Percentiles rank a stretch among this genome's conserved stretches.
Conservation (phyloP, 2,797 vertebrate genomes). For the Myotis planiceps region DNA sequence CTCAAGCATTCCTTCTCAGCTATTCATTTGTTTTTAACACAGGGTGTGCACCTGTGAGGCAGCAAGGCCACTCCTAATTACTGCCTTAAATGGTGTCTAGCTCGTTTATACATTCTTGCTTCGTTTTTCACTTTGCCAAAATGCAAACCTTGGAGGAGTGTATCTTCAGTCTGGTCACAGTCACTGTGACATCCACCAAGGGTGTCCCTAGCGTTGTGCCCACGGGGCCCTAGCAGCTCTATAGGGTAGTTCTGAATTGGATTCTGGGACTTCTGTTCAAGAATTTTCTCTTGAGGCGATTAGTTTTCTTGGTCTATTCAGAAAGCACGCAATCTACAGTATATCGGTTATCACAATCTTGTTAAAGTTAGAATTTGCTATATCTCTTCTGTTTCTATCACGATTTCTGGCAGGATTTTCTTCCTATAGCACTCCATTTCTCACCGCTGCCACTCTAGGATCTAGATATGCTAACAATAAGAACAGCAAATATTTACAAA, state of each 20-base stretch:
- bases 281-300: not conserved
- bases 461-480: not conserved
- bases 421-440: not conserved
- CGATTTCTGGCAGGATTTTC: not conserved
- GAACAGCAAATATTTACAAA: not conserved
- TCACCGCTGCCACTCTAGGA: not conserved
- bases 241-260: not conserved
- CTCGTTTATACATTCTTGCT: not conserved
- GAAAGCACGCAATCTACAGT: not conserved
- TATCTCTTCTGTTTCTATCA: not conserved
- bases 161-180: not conserved
- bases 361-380: not conserved
- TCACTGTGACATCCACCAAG: not conserved
- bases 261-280: not conserved
- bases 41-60: not conserved
- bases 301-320: constrained; percentile 5
- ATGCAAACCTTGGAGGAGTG: not conserved
- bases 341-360: not conserved
- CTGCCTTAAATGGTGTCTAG: not conserved
- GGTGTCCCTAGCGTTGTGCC: not conserved
- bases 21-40: constrained; percentile 39
- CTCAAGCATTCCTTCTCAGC: not conserved
- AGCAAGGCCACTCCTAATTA: not conserved
- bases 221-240: not conserved
- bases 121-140: not conserved